Evolutionary conservation across 2,797 vertebrate genomes (phyloP).

Genomic region (Chloroceryle amazona): DNA sequence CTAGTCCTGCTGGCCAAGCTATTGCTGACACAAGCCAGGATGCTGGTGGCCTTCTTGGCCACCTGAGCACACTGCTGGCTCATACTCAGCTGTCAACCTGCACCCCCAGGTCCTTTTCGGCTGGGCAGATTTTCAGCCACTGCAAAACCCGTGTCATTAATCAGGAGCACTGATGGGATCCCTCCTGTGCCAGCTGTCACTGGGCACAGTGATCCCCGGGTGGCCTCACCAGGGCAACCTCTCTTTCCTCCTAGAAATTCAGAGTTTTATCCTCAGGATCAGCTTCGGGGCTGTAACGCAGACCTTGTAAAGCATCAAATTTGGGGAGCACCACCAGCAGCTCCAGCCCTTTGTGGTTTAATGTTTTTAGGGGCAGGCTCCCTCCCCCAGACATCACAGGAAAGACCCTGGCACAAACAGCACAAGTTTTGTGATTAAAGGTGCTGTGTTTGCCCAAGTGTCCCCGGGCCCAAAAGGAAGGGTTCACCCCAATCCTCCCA

Average conservation of each 20-base stretch:
- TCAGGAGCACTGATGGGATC: not conserved
- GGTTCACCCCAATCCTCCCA: not conserved
- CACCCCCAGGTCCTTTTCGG: not conserved
- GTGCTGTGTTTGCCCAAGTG: no score
- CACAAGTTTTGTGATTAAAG: not conserved
- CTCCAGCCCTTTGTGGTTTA: not conserved
- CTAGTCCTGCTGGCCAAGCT: not conserved
- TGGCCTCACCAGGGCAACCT: not conserved
- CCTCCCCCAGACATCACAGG: not conserved
- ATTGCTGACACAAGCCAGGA: not conserved
- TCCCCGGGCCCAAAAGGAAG: not conserved
- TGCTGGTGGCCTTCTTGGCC: not conserved
- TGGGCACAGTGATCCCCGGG: fast-evolving
- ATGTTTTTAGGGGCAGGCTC: not conserved
- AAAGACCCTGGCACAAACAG: not conserved
- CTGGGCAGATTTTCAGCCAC: not conserved
- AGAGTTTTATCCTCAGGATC: not conserved
- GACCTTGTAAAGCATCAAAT: not conserved
- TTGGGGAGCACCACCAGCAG: not conserved
- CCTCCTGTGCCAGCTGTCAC: not conserved
- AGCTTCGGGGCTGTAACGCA: not conserved
- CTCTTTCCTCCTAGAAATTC: not conserved
- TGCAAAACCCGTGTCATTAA: not conserved
- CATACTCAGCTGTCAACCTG: not conserved
- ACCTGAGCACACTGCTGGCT: not conserved